A percentile compares a stretch with the other conserved stretches of the same genome.
Conservation (phyloP, 2,113 vertebrate species). For the Zapornia atra region DNA sequence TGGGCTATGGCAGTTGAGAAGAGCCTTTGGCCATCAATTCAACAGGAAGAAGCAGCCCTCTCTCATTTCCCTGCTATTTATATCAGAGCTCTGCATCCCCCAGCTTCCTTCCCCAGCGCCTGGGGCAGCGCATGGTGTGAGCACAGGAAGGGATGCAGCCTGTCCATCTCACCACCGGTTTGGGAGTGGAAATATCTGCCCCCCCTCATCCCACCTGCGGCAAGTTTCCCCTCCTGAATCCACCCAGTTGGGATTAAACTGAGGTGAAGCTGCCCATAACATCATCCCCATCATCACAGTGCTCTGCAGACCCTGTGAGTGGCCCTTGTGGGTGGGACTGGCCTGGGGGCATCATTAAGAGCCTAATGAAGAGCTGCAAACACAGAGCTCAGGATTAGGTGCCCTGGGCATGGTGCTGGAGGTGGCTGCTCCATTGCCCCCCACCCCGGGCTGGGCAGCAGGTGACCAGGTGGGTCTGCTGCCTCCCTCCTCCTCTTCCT, state of each 20-base stretch:
- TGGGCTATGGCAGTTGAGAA: neutral
- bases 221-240: neutral
- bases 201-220: too few species aligned
- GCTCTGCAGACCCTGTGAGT: fast-evolving
- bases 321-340: fast-evolving
- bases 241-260: fast-evolving
- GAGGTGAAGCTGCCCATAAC: neutral
- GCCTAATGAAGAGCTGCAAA: neutral
- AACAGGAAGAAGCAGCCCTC: neutral
- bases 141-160: neutral
- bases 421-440: fast-evolving
- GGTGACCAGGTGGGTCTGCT: neutral
- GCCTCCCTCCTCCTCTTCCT: neutral
- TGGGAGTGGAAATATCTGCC: neutral
- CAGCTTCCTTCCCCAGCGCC: neutral
- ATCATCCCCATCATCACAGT: neutral
- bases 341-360: neutral
- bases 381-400: neutral
- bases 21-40: neutral
- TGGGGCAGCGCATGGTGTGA: fast-evolving
- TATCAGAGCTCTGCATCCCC: neutral
- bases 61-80: neutral
- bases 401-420: fast-evolving
- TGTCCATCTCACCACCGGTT: neutral
- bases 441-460: fast-evolving